Evolutionary conservation across 2,888 invertebrate species (phyloP).

Genomic region (Seladonia tumulorum): DNA sequence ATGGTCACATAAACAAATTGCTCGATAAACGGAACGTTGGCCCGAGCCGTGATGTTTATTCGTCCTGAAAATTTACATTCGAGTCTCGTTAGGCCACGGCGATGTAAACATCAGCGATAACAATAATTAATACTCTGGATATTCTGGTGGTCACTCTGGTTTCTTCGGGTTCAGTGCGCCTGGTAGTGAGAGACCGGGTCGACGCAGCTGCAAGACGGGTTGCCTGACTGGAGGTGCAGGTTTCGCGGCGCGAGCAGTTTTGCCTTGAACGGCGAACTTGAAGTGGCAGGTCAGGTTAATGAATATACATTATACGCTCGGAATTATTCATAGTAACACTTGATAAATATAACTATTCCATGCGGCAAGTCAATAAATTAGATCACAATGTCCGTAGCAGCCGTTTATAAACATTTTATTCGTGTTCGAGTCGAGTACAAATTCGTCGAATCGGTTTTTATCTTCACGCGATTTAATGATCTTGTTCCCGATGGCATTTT

Average conservation of each 20-base stretch:
- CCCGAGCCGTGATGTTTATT: background rate
- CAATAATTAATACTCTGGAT: slow-evolving; percentile 3
- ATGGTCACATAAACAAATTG: background rate
- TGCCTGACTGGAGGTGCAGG: slow-evolving; percentile 53
- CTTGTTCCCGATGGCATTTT: background rate
- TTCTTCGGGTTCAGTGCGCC: slow-evolving; percentile 20
- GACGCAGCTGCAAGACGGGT: slow-evolving; percentile 35
- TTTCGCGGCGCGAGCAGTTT: slow-evolving; percentile 2
- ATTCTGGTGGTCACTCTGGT: background rate
- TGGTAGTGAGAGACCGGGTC: slow-evolving; percentile 22
- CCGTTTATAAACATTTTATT: background rate
- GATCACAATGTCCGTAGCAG: background rate
- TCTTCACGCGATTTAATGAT: background rate
- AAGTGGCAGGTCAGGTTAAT: background rate
- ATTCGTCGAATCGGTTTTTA: background rate
- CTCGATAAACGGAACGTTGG: background rate
- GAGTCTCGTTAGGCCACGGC: background rate
- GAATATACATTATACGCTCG: background rate
- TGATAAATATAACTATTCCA: slow-evolving; percentile 1
- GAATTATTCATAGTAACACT: slow-evolving; percentile 5
- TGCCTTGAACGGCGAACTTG: background rate
- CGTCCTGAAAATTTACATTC: background rate
- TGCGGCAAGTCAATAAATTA: background rate
- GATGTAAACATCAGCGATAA: background rate
- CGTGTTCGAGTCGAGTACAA: background rate